Conservation (phyloP, 2,888 invertebrate species). For the Sturmia bella region DNA sequence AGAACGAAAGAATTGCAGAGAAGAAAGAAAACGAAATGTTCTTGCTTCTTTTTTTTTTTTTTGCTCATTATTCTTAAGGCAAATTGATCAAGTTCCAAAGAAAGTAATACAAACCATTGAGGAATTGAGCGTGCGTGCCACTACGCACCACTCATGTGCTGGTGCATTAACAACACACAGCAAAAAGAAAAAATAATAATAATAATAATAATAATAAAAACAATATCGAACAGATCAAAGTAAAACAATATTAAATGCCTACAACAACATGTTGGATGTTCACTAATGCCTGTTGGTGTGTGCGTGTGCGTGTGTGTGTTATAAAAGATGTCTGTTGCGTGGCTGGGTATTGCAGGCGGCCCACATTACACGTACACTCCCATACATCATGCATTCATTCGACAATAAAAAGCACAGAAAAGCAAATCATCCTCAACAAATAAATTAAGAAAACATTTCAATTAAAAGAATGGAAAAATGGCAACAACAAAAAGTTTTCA, state of each 20-base stretch:
- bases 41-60: slow-evolving; percentile 33
- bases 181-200: too few relatives aligned
- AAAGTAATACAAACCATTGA: slow-evolving; percentile 52
- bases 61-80: slow-evolving; percentile 54
- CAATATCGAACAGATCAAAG: slow-evolving; percentile 58
- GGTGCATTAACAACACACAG: too few relatives aligned
- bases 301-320: not conserved
- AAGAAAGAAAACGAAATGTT: slow-evolving; percentile 41
- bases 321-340: not conserved
- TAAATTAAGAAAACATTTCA: slow-evolving; percentile 65
- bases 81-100: slow-evolving; percentile 63
- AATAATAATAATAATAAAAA: too few relatives aligned
- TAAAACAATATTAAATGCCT: slow-evolving; percentile 41
- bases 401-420: slow-evolving; percentile 5
- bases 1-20: not conserved
- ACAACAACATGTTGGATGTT: slow-evolving; percentile 12
- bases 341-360: not conserved
- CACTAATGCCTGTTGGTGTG: not conserved
- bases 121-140: slow-evolving; percentile 21
- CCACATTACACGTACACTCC: not conserved
- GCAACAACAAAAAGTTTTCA: slow-evolving; percentile 29
- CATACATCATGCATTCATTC: slow-evolving; percentile 17
- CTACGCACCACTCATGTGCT: not conserved
- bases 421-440: slow-evolving; percentile 11
- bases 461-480: slow-evolving; percentile 41